phyloP scores from a whole-genome alignment of 2,113 vertebrate genomes.

The Solea solea region DNA sequence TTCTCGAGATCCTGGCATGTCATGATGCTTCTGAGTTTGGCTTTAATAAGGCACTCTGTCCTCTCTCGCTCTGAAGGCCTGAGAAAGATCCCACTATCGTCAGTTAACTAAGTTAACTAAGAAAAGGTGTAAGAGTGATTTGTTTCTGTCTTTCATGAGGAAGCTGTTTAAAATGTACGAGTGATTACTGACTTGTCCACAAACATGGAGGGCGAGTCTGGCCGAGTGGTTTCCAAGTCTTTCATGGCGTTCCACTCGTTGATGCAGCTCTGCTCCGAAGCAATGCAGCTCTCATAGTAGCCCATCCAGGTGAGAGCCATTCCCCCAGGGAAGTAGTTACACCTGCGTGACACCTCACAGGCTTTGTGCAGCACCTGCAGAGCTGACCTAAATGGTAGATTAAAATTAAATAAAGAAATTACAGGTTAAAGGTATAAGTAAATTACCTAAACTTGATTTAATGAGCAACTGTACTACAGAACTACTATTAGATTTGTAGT shows the following conservation, averaged over 20 bases:
- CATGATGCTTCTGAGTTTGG: slow-evolving; percentile 97
- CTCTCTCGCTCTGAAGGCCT: slow-evolving; percentile 94
- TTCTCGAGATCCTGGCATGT: slow-evolving; percentile 96
- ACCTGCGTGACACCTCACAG: slow-evolving; percentile 91
- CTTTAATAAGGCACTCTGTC: slow-evolving; percentile 93
- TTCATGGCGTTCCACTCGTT: slow-evolving; percentile 99
- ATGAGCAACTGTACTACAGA: too few species aligned
- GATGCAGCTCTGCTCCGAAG: slow-evolving; percentile 97
- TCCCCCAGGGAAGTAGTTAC: slow-evolving; percentile 96
- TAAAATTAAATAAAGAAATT: neutral
- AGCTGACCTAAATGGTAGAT: slow-evolving; percentile 87
- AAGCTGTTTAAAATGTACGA: neutral
- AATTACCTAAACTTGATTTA: neutral
- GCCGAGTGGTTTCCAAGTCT: slow-evolving; percentile 92
- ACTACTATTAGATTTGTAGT: too few species aligned
- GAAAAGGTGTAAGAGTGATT: neutral
- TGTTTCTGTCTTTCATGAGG: neutral
- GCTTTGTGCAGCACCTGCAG: slow-evolving; percentile 97
- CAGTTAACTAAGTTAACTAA: neutral
- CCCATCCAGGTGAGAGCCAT: slow-evolving; percentile 94
- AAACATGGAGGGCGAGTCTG: slow-evolving; percentile 92
- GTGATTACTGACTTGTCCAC: slow-evolving; percentile 89
- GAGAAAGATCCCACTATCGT: slow-evolving; percentile 21
- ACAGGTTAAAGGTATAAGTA: neutral
- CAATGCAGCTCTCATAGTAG: slow-evolving; percentile 95